These are phyloP conservation scores for Lamellibrachia columna DNA, from an alignment of 2,888 invertebrate genomes.

Conservation along the genomic window DNA sequence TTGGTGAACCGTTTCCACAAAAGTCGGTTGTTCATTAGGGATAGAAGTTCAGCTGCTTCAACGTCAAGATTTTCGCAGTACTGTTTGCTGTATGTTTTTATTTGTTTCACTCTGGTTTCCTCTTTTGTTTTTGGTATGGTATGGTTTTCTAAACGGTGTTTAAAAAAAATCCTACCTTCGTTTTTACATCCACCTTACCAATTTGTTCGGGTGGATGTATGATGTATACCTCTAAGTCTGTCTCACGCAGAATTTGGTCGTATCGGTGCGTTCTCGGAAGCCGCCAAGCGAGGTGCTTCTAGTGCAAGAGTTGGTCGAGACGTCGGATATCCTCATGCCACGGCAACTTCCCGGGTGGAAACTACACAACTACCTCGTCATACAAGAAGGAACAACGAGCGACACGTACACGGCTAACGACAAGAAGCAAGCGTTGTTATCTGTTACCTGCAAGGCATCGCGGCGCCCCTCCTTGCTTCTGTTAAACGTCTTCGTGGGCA, in stretches of 20 bases:
- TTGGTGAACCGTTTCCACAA: too few species aligned
- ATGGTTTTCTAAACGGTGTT: too few species aligned
- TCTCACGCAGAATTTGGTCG: not conserved
- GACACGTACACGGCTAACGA: not conserved
- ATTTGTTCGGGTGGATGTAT: too few species aligned
- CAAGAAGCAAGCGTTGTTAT: not conserved
- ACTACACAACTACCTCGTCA: not conserved
- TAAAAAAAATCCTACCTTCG: too few species aligned
- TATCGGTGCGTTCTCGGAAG: not conserved
- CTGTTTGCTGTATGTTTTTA: too few species aligned
- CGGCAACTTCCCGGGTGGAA: not conserved
- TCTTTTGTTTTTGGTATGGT: too few species aligned
- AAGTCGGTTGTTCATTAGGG: too few species aligned
- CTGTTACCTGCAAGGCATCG: not conserved
- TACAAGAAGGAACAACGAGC: not conserved
- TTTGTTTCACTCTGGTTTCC: too few species aligned
- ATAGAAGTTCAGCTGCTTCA: too few species aligned
- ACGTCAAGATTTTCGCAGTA: too few species aligned
- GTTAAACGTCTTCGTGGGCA: not conserved
- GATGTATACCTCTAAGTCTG: not conserved
- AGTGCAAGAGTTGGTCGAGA: not conserved
- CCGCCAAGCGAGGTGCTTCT: not conserved
- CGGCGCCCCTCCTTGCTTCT: not conserved
- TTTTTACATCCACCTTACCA: too few species aligned
- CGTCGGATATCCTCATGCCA: not conserved